These are phyloP conservation scores for Anthopleura xanthogrammica DNA, from an alignment of 92 coral and sea anemone genomes.

Conservation along the genomic window DNA sequence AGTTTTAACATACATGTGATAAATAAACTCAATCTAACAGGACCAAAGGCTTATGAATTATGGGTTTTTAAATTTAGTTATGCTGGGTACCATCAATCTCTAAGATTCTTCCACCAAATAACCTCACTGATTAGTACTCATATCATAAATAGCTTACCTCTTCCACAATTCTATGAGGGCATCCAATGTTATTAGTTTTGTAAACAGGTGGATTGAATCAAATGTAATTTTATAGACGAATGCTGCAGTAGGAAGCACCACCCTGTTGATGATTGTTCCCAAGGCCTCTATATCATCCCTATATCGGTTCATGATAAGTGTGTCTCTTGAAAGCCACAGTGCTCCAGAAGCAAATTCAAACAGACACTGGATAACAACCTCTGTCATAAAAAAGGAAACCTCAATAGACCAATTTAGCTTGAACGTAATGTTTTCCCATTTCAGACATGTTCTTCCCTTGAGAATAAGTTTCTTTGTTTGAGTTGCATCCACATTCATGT, in stretches of 20 bases:
- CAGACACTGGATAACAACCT: not conserved
- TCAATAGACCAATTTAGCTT: not conserved
- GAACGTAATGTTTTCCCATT: no score
- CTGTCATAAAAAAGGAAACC: not conserved
- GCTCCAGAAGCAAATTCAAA: constrained; percentile 1
- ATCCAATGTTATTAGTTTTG: not conserved
- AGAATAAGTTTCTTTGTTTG: no score
- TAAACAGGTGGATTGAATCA: not conserved
- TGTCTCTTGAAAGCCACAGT: not conserved
- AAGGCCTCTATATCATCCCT: not conserved
- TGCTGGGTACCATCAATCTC: no score
- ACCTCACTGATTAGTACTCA: no score
- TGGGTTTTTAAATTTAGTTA: no score
- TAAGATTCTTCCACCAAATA: no score
- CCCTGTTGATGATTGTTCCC: not conserved
- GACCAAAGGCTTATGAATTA: no score
- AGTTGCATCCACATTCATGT: no score
- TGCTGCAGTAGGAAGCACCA: not conserved
- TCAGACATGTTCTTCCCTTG: no score
- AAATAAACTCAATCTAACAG: no score
- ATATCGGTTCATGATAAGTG: not conserved
- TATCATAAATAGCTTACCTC: not conserved
- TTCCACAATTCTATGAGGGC: not conserved
- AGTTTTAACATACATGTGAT: no score
- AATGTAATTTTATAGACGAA: not conserved